Percentiles rank a stretch among this genome's conserved stretches.
phyloP scores from a whole-genome alignment of 2,888 invertebrate species.

The Caenorhabditis auriculariae region DNA sequence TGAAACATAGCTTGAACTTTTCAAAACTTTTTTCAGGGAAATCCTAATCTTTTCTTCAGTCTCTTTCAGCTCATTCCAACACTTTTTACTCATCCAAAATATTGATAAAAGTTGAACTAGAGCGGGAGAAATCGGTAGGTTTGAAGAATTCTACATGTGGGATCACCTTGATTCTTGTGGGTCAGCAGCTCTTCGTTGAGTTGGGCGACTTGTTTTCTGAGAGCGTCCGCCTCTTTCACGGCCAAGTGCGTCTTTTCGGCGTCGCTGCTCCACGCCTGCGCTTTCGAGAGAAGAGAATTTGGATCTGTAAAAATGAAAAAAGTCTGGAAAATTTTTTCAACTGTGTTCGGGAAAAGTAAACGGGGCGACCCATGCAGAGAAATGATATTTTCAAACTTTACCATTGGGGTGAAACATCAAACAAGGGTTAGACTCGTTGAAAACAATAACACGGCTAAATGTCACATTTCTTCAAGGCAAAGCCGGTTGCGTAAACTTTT shows the following conservation, averaged over 20 bases:
- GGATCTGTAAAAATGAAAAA: conserved; percentile 65
- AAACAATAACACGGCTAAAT: too few relatives aligned
- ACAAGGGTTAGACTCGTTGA: too few relatives aligned
- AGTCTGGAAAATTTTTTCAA: too few relatives aligned
- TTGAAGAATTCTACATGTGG: neutral
- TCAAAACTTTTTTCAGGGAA: neutral
- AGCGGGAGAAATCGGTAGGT: neutral
- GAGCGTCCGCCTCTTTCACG: conserved; percentile 68
- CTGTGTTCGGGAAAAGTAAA: too few relatives aligned
- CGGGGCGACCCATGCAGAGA: neutral
- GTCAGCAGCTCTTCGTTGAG: conserved; percentile 69
- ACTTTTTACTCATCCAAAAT: conserved; percentile 44
- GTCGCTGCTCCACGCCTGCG: conserved; percentile 66
- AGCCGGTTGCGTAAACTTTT: too few relatives aligned
- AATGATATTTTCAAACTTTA: neutral
- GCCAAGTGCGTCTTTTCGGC: conserved; percentile 65
- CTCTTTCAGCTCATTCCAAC: conserved; percentile 4
- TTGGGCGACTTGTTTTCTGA: conserved; percentile 68
- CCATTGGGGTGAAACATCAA: too few relatives aligned
- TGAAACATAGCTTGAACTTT: neutral
- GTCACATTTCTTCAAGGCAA: too few relatives aligned
- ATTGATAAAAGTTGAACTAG: neutral
- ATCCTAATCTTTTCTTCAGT: neutral
- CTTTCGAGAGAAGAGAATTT: conserved; percentile 66
- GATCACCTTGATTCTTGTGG: conserved; percentile 67